A percentile compares a stretch with the other conserved stretches of the same genome.
These are phyloP conservation scores for Pasiphila rectangulata DNA, from an alignment of 2,888 invertebrate species.

Conservation along the genomic window DNA sequence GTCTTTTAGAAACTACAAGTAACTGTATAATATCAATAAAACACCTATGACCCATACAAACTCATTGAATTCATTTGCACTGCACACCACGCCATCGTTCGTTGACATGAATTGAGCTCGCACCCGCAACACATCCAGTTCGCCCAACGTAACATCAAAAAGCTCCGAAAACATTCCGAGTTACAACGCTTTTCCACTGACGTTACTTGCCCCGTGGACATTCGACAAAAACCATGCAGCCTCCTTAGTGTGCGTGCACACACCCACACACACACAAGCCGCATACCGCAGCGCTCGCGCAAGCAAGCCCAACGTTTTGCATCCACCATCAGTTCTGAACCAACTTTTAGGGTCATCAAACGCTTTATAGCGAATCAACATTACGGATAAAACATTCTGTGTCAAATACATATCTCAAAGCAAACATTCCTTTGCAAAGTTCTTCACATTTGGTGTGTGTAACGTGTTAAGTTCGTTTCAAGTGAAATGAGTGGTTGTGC, in stretches of 20 bases:
- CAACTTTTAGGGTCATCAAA: constrained; percentile 76
- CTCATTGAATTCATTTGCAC: no score
- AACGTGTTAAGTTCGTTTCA: not conserved
- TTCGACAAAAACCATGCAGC: constrained; percentile 79
- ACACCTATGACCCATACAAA: no score
- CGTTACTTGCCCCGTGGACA: constrained; percentile 80
- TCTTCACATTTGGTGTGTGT: no score
- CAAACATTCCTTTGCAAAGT: no score
- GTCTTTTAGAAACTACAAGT: no score
- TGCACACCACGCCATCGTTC: no score
- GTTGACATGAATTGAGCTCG: no score
- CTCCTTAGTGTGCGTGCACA: constrained; percentile 50
- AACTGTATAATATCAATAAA: no score
- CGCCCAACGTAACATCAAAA: no score
- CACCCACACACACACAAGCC: constrained; percentile 50
- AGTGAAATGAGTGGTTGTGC: constrained; percentile 20
- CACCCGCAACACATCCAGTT: no score
- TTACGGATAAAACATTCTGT: constrained; percentile 43
- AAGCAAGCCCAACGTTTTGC: constrained; percentile 68
- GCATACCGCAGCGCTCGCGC: constrained; percentile 74
- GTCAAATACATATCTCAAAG: constrained; percentile 48
- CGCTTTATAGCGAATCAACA: constrained; percentile 56
- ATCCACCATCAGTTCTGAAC: constrained; percentile 71
- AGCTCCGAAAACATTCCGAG: constrained; percentile 37
- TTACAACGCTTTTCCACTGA: constrained; percentile 51